Conservation (phyloP, 2,113 vertebrate genomes). For the Aleadryas rufinucha region DNA sequence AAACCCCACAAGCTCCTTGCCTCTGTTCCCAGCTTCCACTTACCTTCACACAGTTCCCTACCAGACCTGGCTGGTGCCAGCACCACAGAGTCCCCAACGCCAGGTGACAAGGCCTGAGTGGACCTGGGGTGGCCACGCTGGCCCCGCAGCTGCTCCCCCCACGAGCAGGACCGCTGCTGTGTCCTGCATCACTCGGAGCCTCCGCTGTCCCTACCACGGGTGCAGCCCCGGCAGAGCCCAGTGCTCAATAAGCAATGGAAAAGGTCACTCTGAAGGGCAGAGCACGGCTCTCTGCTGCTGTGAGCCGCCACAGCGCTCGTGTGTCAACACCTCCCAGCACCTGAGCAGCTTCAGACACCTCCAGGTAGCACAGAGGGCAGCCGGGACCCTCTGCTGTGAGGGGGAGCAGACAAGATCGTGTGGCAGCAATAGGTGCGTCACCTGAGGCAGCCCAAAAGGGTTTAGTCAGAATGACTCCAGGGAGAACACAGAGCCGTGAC, state of each 20-base stretch:
- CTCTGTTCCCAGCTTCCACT: neutral
- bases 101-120: neutral
- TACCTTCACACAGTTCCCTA: neutral
- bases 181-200: neutral
- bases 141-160: neutral
- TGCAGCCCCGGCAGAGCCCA: neutral
- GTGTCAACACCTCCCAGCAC: neutral
- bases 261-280: neutral
- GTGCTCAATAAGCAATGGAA: neutral
- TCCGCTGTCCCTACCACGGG: neutral
- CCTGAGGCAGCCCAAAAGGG: neutral
- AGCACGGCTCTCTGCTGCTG: neutral
- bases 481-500: neutral
- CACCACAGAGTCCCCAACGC: fast-evolving
- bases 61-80: neutral
- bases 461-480: neutral
- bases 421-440: fast-evolving
- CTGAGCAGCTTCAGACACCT: neutral
- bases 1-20: neutral
- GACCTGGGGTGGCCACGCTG: neutral
- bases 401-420: fast-evolving
- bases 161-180: fast-evolving
- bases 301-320: fast-evolving
- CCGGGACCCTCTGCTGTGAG: neutral
- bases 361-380: neutral